Evolutionary conservation across 2,888 invertebrate genomes (phyloP).

Genomic region (Empis livida): DNA sequence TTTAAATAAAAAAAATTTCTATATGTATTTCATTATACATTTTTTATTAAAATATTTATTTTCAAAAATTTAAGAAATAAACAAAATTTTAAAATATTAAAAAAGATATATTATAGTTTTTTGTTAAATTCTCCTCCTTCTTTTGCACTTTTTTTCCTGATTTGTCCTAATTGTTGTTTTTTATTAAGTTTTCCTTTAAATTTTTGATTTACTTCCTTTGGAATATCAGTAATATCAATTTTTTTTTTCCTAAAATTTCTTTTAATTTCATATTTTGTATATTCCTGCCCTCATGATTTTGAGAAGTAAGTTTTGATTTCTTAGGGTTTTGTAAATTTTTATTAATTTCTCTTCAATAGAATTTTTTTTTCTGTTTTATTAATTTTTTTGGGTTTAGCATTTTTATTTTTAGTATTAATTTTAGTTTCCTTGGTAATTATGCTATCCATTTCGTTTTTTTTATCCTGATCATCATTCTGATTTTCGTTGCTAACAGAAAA

Average conservation of each 20-base stretch:
- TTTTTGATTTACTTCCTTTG: constrained; percentile 17
- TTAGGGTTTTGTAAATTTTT: neutral
- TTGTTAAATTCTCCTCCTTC: too few relatives aligned
- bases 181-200: constrained; percentile 15
- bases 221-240: constrained; percentile 15
- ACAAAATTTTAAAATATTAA: too few relatives aligned
- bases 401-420: neutral
- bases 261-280: constrained; percentile 1
- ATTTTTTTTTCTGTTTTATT: constrained; percentile 7
- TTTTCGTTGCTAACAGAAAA: too few relatives aligned
- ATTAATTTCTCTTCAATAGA: too few relatives aligned
- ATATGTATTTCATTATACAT: too few relatives aligned
- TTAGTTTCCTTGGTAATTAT: neutral
- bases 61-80: too few relatives aligned
- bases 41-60: too few relatives aligned
- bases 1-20: too few relatives aligned
- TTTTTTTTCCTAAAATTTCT: constrained; percentile 5
- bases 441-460: neutral
- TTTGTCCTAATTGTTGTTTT: constrained; percentile 19
- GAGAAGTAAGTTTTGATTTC: neutral
- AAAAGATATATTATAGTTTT: too few relatives aligned
- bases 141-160: constrained; percentile 10
- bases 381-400: neutral
- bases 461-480: neutral
- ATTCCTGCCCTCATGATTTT: neutral